phyloP scores from a whole-genome alignment of 2,797 vertebrate species.

The Gouania willdenowi region DNA sequence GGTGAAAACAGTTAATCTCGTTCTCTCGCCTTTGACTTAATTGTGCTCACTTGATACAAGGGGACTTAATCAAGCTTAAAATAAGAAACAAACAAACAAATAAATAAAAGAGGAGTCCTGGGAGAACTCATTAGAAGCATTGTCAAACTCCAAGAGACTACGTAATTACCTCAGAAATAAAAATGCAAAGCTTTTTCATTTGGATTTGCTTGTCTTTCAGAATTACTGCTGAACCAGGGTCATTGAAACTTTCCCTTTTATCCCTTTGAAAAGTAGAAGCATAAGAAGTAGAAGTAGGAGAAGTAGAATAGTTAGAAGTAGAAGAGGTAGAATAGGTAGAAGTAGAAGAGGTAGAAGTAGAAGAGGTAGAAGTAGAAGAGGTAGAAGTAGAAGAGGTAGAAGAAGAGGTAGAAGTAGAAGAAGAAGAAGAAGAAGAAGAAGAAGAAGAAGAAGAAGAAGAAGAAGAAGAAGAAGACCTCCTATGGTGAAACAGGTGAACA shows the following conservation, averaged over 20 bases:
- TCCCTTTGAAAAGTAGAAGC: constrained; percentile 72
- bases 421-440: too few relatives aligned
- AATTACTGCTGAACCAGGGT: constrained; percentile 82
- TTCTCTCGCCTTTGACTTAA: constrained; percentile 74
- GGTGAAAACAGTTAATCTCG: constrained; percentile 69
- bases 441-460: too few relatives aligned
- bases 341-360: too few relatives aligned
- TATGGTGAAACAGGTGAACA: constrained; percentile 60
- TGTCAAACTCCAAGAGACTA: constrained; percentile 85
- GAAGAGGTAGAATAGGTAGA: too few relatives aligned
- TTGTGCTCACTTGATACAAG: constrained; percentile 81
- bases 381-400: constrained; percentile 5
- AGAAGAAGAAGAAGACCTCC: constrained; percentile 23
- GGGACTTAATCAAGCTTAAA: constrained; percentile 84
- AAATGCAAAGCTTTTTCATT: constrained; percentile 80
- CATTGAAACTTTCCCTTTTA: constrained; percentile 71
- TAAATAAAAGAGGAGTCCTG: constrained; percentile 79
- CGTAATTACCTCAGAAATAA: constrained; percentile 82
- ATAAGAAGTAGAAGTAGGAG: constrained; percentile 50
- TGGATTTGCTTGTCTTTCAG: constrained; percentile 67
- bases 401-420: too few relatives aligned
- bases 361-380: too few relatives aligned
- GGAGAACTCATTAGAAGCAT: constrained; percentile 84
- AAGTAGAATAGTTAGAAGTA: constrained; percentile 43
- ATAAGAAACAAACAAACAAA: constrained; percentile 84